Evolutionary conservation across 2,797 vertebrate genomes (phyloP), one percentile per base, ranked within the genome.

Genomic region (Garrulus glandarius): DNA sequence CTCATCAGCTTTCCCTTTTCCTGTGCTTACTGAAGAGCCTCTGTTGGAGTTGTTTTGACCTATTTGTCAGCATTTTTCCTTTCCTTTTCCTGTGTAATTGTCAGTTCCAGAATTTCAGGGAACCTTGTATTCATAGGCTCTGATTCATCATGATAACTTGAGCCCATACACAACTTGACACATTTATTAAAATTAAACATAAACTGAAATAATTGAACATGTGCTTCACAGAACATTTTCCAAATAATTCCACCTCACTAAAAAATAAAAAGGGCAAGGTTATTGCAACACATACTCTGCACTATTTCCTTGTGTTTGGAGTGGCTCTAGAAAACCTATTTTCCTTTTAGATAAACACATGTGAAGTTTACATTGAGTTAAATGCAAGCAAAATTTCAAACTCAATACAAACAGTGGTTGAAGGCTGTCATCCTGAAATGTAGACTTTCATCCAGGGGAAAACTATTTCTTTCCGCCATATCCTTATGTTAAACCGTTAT

Each of bases 81-180:
- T 92, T 78, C 53, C 32, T 91, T 78, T 85, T 81, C 49, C 47
- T 70, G 18, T 59, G 59, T 84, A 92, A 76, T 75, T 88, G 74
- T 56, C 77, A 87, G 37, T 88, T 93, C 72, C 92, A 93, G 68
- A 93, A 84, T 85, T 90, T 88, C 84, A 94, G 87, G 56, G 37
- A 88, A 59, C 70, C 65, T 89, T 92, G 46, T 79, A n/a, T 47
- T 92, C 67, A 46, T 30, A 74, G 74, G 32, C 24, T 91, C 70
- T 81, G 67, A 88, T 94, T 93, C 83, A 84, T 60, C 37, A 22
- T 29, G 32, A 59, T 90, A 90, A 82, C 57, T 81, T 83, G 56
- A 95, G 67, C 24, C 70, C 65, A 13, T 86, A 80, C 63, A 75
- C 79, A 94, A 88, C 47, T 86, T 79, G 72, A 92, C 87, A 86